A percentile compares a stretch with the other conserved stretches of the same genome.
These are phyloP conservation scores for Hipparchia semele DNA, from an alignment of 2,888 invertebrate species.

Conservation along the genomic window DNA sequence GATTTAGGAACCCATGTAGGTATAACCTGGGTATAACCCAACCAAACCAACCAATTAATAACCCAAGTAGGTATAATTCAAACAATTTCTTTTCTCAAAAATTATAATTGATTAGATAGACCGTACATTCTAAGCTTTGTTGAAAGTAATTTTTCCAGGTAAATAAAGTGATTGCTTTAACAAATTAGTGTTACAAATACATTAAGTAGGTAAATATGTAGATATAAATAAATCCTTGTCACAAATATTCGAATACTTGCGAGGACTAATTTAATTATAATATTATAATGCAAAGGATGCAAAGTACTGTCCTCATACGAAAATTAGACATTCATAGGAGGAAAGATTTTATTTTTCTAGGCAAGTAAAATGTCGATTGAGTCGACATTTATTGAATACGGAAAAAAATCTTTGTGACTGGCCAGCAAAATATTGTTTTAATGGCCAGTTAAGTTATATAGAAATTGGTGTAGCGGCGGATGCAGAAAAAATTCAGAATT, in stretches of 20 bases:
- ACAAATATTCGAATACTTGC: neutral
- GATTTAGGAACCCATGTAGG: too few relatives aligned
- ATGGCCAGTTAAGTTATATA: neutral
- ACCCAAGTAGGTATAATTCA: too few relatives aligned
- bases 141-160: neutral
- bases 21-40: too few relatives aligned
- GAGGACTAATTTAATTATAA: too few relatives aligned
- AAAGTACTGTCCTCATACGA: neutral
- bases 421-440: constrained; percentile 25
- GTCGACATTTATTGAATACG: constrained; percentile 1
- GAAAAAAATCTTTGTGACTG: constrained; percentile 30
- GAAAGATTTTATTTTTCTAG: neutral
- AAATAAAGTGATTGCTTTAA: neutral
- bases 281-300: neutral
- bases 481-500: neutral
- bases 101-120: too few relatives aligned
- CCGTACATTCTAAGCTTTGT: too few relatives aligned
- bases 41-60: too few relatives aligned
- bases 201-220: too few relatives aligned
- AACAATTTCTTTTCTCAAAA: too few relatives aligned
- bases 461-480: neutral
- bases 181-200: too few relatives aligned
- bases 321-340: neutral
- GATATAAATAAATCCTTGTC: too few relatives aligned
- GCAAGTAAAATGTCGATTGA: neutral